Evolutionary conservation across 2,113 vertebrate genomes (phyloP).

Genomic region (Uria aalge): DNA sequence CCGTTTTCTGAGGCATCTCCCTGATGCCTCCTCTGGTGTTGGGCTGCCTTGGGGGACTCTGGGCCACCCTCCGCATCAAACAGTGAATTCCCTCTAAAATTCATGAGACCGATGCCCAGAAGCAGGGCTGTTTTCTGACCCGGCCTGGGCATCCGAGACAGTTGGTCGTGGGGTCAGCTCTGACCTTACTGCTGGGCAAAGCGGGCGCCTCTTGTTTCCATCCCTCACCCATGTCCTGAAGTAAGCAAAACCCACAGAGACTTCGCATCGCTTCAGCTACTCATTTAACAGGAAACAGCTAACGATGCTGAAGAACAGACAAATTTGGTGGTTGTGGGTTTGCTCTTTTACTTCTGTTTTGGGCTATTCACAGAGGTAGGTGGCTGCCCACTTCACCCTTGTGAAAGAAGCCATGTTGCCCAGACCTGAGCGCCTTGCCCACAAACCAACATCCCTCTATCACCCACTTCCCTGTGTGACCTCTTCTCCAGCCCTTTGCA

Average conservation of each 20-base stretch:
- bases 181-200: not conserved
- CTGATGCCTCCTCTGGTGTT: not conserved
- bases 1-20: not conserved
- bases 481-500: not conserved
- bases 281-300: not conserved
- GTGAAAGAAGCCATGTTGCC: not conserved
- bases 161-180: not conserved
- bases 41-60: not conserved
- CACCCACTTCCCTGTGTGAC: too few relatives aligned
- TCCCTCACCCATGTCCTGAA: not conserved
- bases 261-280: not conserved
- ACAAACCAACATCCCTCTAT: not conserved
- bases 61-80: not conserved
- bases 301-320: not conserved
- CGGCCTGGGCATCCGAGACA: not conserved
- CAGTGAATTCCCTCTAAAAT: not conserved
- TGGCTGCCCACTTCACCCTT: not conserved
- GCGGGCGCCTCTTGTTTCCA: not conserved
- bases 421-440: accelerated
- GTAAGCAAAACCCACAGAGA: not conserved
- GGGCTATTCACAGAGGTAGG: not conserved
- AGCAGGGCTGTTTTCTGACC: not conserved
- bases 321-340: not conserved
- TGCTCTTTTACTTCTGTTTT: not conserved
- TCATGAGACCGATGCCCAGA: accelerated